Conservation (phyloP, 2,888 invertebrate genomes). For the Sinelater perroti region DNA sequence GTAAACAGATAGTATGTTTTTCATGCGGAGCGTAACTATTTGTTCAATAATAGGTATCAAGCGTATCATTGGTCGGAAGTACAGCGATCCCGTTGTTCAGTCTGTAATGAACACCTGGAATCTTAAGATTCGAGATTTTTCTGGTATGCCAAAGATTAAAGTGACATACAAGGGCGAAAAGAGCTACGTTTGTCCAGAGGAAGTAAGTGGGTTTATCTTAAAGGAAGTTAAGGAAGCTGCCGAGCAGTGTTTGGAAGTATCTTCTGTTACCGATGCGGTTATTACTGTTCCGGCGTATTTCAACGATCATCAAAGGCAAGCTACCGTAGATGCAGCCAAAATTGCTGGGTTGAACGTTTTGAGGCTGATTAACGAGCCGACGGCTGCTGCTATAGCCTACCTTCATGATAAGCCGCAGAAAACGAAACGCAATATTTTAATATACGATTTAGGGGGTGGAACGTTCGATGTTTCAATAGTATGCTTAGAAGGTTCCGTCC, state of each 20-base stretch:
- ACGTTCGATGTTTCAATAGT: constrained; percentile 96
- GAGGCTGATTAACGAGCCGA: constrained; percentile 92
- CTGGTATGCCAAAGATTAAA: constrained; percentile 89
- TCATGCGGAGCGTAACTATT: background rate
- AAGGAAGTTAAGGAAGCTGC: constrained; percentile 98
- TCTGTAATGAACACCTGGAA: constrained; percentile 97
- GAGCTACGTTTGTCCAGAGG: constrained; percentile 96
- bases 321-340: constrained; percentile 92
- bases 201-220: constrained; percentile 98
- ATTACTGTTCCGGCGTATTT: constrained; percentile 92
- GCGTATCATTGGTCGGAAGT: constrained; percentile 96
- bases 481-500: constrained; percentile 92
- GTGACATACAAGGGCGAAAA: constrained; percentile 83
- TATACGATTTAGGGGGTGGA: constrained; percentile 86
- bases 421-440: constrained; percentile 83
- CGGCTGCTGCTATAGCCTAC: constrained; percentile 91
- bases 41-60: constrained; percentile 81
- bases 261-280: constrained; percentile 86
- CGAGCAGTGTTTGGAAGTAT: constrained; percentile 84
- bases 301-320: constrained; percentile 90
- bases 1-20: no score
- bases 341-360: constrained; percentile 91
- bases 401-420: constrained; percentile 86
- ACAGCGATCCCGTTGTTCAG: constrained; percentile 90
- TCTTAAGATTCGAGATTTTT: constrained; percentile 85